These are phyloP conservation scores for Meteorus sp. DNA, from an alignment of 1,140 invertebrate genomes.

Conservation along the genomic window DNA sequence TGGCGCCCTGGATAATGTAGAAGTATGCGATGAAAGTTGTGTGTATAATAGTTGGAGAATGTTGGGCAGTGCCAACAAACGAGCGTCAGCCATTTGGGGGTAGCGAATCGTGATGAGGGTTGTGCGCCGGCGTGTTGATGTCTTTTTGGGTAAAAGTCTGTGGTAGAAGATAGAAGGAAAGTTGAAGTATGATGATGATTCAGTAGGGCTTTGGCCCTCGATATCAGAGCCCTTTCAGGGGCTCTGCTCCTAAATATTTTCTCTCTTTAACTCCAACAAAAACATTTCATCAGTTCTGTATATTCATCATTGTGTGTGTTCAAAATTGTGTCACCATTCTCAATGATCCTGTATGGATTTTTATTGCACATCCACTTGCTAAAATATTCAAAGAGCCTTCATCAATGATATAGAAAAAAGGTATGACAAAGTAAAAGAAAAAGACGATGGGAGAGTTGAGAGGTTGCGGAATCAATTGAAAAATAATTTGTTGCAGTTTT, in stretches of 20 bases:
- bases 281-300: not conserved
- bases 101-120: slow-evolving; percentile 17
- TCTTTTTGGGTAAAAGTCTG: slow-evolving; percentile 6
- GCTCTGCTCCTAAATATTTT: slow-evolving; percentile 8
- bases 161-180: not conserved
- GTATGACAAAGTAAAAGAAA: too few relatives aligned
- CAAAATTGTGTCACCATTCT: too few relatives aligned
- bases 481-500: too few relatives aligned
- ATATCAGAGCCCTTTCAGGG: slow-evolving; percentile 24
- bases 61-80: slow-evolving; percentile 38
- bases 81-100: slow-evolving; percentile 25
- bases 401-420: too few relatives aligned
- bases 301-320: too few relatives aligned
- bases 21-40: slow-evolving; percentile 34
- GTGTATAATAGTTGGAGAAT: slow-evolving; percentile 15
- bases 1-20: slow-evolving; percentile 41
- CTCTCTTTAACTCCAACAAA: too few relatives aligned
- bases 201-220: slow-evolving; percentile 32
- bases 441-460: too few relatives aligned
- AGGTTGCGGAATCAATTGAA: too few relatives aligned
- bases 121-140: slow-evolving; percentile 35
- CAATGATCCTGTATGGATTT: too few relatives aligned
- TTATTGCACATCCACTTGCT: too few relatives aligned
- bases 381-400: too few relatives aligned
- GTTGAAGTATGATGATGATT: slow-evolving; percentile 9